Evolutionary conservation across 2,113 vertebrate genomes (phyloP).

Genomic region (Calidris pugnax): DNA sequence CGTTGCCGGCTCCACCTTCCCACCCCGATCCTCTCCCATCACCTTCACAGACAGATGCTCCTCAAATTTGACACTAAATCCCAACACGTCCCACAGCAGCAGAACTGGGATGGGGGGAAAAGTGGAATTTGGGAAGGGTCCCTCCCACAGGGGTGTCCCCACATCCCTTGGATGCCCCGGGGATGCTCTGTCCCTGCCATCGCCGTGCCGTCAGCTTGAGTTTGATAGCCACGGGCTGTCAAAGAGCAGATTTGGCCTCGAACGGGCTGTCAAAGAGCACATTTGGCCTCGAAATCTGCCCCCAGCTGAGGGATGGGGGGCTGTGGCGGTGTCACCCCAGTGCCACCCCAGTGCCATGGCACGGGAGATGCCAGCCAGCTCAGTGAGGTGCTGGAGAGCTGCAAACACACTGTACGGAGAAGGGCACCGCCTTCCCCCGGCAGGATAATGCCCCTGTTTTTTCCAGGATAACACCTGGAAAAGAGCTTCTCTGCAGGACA

Average conservation of each 20-base stretch:
- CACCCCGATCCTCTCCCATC: not conserved
- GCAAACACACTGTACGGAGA: not conserved
- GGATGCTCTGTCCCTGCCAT: not conserved
- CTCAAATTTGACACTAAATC: not conserved
- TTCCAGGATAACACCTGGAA: not conserved
- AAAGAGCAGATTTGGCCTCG: no score
- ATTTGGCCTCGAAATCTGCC: not conserved
- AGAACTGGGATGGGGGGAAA: not conserved
- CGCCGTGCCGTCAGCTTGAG: not conserved
- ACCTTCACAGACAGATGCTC: not conserved
- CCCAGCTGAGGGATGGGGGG: not conserved
- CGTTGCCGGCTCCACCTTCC: not conserved
- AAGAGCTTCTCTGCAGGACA: not conserved
- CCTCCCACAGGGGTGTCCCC: not conserved
- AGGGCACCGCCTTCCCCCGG: not conserved
- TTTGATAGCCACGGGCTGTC: not conserved
- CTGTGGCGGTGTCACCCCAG: not conserved
- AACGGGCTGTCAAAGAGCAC: no score
- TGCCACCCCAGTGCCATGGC: not conserved
- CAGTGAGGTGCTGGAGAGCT: not conserved
- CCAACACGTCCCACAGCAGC: fast-evolving
- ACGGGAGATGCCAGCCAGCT: not conserved
- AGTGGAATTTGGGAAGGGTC: not conserved
- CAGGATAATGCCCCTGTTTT: not conserved
- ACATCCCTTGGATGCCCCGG: no score